Conservation (phyloP, 2,797 vertebrate species). For the Falco columbarius region DNA sequence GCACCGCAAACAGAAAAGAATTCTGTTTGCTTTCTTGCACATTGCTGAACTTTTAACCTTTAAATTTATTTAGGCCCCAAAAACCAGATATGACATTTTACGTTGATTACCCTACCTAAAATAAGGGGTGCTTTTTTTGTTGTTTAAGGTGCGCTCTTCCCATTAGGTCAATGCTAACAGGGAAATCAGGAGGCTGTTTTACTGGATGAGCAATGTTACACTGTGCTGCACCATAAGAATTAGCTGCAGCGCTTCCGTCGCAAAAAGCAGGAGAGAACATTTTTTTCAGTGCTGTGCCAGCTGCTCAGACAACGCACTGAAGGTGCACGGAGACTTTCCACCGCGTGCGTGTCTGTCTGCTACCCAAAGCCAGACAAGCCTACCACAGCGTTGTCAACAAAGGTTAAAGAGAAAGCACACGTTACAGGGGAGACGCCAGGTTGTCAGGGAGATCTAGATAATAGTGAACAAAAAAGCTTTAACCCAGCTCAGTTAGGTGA, state of each 20-base stretch:
- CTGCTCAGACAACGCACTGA: neutral
- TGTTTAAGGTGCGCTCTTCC: neutral
- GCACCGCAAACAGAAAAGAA: rapidly evolving
- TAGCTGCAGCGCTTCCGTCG: neutral
- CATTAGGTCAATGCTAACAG: neutral
- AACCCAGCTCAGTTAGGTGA: neutral
- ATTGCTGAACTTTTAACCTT: neutral
- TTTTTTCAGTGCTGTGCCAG: neutral
- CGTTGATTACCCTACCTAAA: neutral
- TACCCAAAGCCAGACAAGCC: neutral
- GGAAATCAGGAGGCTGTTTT: neutral
- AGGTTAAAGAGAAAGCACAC: neutral
- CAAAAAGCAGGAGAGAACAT: neutral
- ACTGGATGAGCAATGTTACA: neutral
- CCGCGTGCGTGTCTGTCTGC: neutral
- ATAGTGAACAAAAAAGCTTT: neutral
- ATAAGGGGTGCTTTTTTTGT: neutral
- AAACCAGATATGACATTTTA: neutral
- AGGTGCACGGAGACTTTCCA: neutral
- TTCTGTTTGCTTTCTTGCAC: neutral
- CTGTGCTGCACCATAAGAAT: neutral
- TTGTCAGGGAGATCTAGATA: constrained; percentile 7
- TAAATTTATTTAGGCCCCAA: neutral
- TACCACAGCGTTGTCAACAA: neutral
- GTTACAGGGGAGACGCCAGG: neutral